These are phyloP conservation scores for Pomatostomus ruficeps DNA, from an alignment of 2,113 vertebrate genomes.

Conservation along the genomic window DNA sequence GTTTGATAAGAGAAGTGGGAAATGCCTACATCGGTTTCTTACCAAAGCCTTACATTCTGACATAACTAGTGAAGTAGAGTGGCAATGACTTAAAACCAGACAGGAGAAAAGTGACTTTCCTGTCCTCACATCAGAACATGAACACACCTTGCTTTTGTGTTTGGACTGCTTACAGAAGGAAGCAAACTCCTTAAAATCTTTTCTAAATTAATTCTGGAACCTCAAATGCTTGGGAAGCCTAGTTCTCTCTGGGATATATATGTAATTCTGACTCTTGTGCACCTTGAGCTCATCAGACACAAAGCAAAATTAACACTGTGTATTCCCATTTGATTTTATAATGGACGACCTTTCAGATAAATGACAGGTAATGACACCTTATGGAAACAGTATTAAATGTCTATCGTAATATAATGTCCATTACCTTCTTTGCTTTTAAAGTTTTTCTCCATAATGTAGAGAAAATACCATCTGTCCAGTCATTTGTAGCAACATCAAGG, in stretches of 20 bases:
- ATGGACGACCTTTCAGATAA: neutral
- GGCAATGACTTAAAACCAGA: neutral
- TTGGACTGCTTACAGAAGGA: neutral
- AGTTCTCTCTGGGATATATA: neutral
- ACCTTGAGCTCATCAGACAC: neutral
- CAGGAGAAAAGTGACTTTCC: neutral
- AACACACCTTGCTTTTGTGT: neutral
- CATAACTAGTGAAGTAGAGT: neutral
- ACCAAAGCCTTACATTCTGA: neutral
- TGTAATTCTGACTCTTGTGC: neutral
- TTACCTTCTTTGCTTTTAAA: slow-evolving; percentile 83
- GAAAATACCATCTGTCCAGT: slow-evolving; percentile 88
- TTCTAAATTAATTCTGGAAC: neutral
- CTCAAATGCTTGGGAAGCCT: neutral
- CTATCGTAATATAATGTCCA: neutral
- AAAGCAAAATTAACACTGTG: neutral
- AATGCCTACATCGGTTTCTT: neutral
- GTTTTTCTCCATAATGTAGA: slow-evolving; percentile 87
- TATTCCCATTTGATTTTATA: neutral
- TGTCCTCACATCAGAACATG: neutral
- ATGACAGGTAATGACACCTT: neutral
- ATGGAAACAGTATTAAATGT: neutral
- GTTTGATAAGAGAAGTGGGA: neutral
- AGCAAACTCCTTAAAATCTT: neutral
- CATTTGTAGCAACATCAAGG: slow-evolving; percentile 84